phyloP scores from a whole-genome alignment of 2,113 vertebrate genomes.

The Xiphophorus maculatus region DNA sequence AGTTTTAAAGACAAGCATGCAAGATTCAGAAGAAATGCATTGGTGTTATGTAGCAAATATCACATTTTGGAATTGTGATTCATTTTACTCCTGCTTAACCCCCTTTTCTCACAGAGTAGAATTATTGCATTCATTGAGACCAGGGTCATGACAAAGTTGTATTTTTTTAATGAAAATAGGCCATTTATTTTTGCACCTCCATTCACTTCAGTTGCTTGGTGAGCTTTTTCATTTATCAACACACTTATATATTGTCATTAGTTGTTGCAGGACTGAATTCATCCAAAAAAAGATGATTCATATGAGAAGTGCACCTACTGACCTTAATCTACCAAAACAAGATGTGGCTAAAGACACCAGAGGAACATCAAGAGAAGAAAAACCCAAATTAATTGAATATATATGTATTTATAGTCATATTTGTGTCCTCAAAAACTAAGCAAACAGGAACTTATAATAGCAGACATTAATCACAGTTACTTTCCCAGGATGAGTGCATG shows the following conservation, averaged over 20 bases:
- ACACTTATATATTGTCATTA: constrained; percentile 49
- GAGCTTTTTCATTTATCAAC: constrained; percentile 55
- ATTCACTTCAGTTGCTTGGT: constrained; percentile 50
- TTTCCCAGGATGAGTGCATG: constrained; percentile 55
- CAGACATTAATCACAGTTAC: constrained; percentile 74
- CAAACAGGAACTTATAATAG: constrained; percentile 69
- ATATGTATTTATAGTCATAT: constrained; percentile 21
- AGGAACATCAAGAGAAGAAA: constrained; percentile 1
- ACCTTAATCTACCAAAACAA: neutral
- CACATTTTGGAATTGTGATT: neutral
- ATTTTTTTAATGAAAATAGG: constrained; percentile 32
- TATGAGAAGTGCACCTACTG: constrained; percentile 6
- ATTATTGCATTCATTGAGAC: constrained; percentile 41
- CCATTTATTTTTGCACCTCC: constrained; percentile 48
- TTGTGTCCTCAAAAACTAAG: constrained; percentile 57
- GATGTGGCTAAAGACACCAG: neutral
- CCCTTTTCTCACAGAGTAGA: neutral
- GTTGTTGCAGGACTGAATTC: constrained; percentile 5
- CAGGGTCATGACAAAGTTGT: constrained; percentile 56
- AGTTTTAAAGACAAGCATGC: neutral
- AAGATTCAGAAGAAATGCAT: neutral
- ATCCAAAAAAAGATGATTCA: neutral
- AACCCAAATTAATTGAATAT: constrained; percentile 4
- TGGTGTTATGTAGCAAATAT: neutral
- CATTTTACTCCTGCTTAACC: neutral